Percentiles rank a stretch among this genome's conserved stretches.
phyloP scores from a whole-genome alignment of 2,797 vertebrate genomes.

The Prunella strophiata region DNA sequence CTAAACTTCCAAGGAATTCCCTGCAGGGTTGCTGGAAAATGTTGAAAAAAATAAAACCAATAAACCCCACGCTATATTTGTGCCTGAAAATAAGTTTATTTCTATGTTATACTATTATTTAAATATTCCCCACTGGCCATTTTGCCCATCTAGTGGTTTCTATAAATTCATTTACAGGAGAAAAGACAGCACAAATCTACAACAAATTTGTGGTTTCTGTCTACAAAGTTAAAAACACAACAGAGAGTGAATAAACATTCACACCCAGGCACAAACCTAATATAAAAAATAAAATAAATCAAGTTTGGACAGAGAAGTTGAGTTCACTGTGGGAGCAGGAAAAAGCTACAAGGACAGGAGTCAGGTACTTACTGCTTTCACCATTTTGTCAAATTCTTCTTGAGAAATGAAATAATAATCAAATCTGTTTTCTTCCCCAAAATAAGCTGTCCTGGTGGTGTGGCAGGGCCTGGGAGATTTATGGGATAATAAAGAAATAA shows the following conservation, averaged over 20 bases:
- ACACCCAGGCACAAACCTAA: not conserved
- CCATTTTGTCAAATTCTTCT: constrained; percentile 86
- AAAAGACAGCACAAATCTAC: not conserved
- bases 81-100: not conserved
- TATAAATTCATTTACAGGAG: not conserved
- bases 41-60: not conserved
- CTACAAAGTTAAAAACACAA: not conserved
- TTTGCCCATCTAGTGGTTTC: not conserved
- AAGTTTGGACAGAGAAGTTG: not conserved
- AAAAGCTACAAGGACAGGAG: not conserved
- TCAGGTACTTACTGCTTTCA: constrained; percentile 78
- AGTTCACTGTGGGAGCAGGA: not conserved
- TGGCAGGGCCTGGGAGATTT: constrained; percentile 84
- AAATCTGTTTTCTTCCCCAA: constrained; percentile 86
- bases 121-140: not conserved
- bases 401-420: constrained; percentile 91
- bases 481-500: not conserved
- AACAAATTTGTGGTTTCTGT: not conserved
- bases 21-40: not conserved
- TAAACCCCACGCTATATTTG: fast-evolving
- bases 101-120: not conserved
- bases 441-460: constrained; percentile 88
- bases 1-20: not conserved
- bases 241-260: not conserved
- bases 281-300: not conserved